Base-by-base conservation (phyloP, 1,140 invertebrate species). In the Bicyclus anynana region DNA sequence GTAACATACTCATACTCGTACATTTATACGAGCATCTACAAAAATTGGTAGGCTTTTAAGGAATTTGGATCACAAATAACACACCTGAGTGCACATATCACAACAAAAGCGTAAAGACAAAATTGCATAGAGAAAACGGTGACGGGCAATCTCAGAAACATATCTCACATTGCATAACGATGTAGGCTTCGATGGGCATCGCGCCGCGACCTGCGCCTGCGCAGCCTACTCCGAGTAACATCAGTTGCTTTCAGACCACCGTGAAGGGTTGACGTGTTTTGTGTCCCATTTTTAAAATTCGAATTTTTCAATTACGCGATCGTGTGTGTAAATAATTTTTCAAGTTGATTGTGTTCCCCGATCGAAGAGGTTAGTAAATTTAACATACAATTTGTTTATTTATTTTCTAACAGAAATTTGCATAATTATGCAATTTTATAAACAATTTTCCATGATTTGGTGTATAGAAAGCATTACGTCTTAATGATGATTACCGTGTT, bases 241-340 rank as follows among this genome's bases (percentile, higher is more conserved):
- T 65, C 68, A 73, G 71, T 73, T 66, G 52, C 56, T 50, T 53
- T 59, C 48, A 29, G 57, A 61, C 50, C 58, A 60, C 53, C 27
- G 50, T 47, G 58, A 23, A 17, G 37, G 16, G 37, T 17, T 40
- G 13, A 40, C 16, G 37, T 9, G 59, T 37, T 57, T 52, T 37
- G 44, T 56, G 35, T 53, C 23, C 16, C 38, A 56, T 42, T 14
- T 16, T 2, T 12, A 5, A 17, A 17, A 12, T 10, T 33, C 9
- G 12, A 33, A 33, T 33, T 33, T 33, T 33, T 12, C 10, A 10
- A 33, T 12, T 33, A 33, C 29, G 29, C 29, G 29, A 33, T 60
- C 57, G 61, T 46, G 65, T 51, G 65, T 67, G 65, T 18, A 48
- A 20, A 53, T 53, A 38, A 29, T 18, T 40, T 40, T 16, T 40